These are phyloP conservation scores for Acanthiza pusilla DNA, from an alignment of 2,797 vertebrate genomes.

Conservation along the genomic window DNA sequence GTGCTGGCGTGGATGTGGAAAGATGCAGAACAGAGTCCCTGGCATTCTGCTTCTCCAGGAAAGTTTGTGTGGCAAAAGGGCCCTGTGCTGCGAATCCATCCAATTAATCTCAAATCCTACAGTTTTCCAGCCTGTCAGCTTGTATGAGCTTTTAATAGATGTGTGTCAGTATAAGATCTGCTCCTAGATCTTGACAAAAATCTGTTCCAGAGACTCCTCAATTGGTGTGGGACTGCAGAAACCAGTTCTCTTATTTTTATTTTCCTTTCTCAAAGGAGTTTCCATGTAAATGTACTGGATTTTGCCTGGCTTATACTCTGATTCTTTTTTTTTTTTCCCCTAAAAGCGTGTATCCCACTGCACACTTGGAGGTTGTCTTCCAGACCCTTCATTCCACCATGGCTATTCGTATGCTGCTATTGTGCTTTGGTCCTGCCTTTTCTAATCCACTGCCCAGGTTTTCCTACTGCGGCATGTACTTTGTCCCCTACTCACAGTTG, in stretches of 20 bases:
- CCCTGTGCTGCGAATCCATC: rapidly evolving
- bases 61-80: rapidly evolving
- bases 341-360: not conserved
- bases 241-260: not conserved
- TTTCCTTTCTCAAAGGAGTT: not conserved
- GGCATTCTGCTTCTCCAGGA: not conserved
- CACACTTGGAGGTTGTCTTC: not conserved
- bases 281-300: not conserved
- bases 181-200: not conserved
- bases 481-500: not conserved
- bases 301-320: not conserved
- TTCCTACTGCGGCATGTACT: not conserved
- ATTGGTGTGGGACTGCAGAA: not conserved
- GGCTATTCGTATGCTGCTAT: not conserved
- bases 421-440: not conserved
- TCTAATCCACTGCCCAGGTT: not conserved
- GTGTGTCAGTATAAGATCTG: not conserved
- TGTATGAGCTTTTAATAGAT: not conserved
- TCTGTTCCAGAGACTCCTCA: not conserved
- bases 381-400: not conserved
- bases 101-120: not conserved
- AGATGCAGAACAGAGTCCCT: not conserved
- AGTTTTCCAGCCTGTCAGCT: not conserved
- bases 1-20: rapidly evolving
- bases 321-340: not conserved